Percentiles rank a stretch among this genome's conserved stretches.
phyloP scores from a whole-genome alignment of 1,140 invertebrate species.

The Liolophura sinensis region DNA sequence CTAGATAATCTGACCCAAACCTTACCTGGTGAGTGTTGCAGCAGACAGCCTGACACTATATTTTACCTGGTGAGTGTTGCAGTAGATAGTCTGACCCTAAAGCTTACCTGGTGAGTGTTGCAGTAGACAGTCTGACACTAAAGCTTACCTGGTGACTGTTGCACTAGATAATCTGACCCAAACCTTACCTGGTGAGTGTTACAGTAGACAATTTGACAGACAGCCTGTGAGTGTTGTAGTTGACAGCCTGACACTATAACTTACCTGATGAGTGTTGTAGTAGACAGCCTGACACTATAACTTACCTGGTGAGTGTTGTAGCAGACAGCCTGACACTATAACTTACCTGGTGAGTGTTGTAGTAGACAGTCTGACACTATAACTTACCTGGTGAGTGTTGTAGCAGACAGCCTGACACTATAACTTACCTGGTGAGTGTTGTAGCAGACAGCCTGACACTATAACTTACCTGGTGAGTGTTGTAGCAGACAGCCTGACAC shows the following conservation, averaged over 20 bases:
- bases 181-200: conserved; percentile 57
- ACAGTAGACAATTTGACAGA: conserved; percentile 57
- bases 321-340: conserved; percentile 57
- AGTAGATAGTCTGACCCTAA: conserved; percentile 58
- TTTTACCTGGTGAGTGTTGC: conserved; percentile 57
- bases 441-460: conserved; percentile 58
- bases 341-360: conserved; percentile 57
- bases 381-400: conserved; percentile 57
- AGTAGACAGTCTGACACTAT: conserved; percentile 58
- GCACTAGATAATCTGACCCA: conserved; percentile 58
- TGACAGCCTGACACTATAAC: conserved; percentile 55
- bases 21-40: conserved; percentile 58
- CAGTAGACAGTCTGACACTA: conserved; percentile 58
- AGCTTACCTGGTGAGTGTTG: conserved; percentile 57
- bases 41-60: conserved; percentile 57
- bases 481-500: conserved; percentile 58
- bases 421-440: conserved; percentile 57
- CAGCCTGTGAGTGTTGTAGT: conserved; percentile 59
- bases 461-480: conserved; percentile 57
- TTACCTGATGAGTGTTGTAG: conserved; percentile 58
- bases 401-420: conserved; percentile 58
- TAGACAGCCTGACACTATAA: conserved; percentile 58
- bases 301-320: conserved; percentile 58
- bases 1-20: conserved; percentile 57
- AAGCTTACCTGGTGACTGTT: conserved; percentile 57